A percentile compares a stretch with the other conserved stretches of the same genome.
Evolutionary conservation across 2,888 invertebrate species (phyloP).

Genomic region (Choreutis nemorana): DNA sequence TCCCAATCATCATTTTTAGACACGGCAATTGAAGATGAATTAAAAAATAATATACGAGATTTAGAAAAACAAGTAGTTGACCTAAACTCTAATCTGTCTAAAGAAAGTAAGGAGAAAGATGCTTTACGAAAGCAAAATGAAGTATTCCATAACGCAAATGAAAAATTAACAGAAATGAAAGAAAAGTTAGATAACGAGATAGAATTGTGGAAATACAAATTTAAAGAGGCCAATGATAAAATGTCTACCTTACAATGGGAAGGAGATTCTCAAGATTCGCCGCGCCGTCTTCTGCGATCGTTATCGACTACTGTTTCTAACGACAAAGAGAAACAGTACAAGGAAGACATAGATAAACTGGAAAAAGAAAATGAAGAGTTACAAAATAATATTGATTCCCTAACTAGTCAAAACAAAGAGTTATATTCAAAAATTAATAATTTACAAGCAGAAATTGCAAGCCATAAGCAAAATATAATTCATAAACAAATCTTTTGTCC

Average conservation of each 20-base stretch:
- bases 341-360: slow-evolving; percentile 38
- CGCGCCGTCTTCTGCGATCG: slow-evolving; percentile 18
- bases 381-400: slow-evolving; percentile 34
- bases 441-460: slow-evolving; percentile 30
- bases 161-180: slow-evolving; percentile 80
- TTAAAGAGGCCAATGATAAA: slow-evolving; percentile 74
- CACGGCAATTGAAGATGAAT: slow-evolving; percentile 80
- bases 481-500: slow-evolving; percentile 20
- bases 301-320: slow-evolving; percentile 7
- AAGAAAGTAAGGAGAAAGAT: slow-evolving; percentile 73
- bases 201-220: slow-evolving; percentile 75
- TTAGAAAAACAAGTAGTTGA: slow-evolving; percentile 74
- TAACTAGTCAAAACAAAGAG: slow-evolving; percentile 36
- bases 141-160: slow-evolving; percentile 76
- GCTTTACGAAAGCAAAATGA: slow-evolving; percentile 75
- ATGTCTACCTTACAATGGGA: slow-evolving; percentile 54
- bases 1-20: slow-evolving; percentile 72
- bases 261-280: slow-evolving; percentile 26
- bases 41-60: slow-evolving; percentile 71
- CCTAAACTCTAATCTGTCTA: slow-evolving; percentile 62
- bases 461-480: slow-evolving; percentile 29
- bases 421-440: slow-evolving; percentile 20
- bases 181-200: slow-evolving; percentile 82
- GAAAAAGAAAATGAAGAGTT: slow-evolving; percentile 58
- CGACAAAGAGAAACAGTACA: slow-evolving; percentile 16